Evolutionary conservation across 2,888 invertebrate genomes (phyloP), one percentile per base, ranked within the genome.

Genomic region (Acanthopleura granulata): DNA sequence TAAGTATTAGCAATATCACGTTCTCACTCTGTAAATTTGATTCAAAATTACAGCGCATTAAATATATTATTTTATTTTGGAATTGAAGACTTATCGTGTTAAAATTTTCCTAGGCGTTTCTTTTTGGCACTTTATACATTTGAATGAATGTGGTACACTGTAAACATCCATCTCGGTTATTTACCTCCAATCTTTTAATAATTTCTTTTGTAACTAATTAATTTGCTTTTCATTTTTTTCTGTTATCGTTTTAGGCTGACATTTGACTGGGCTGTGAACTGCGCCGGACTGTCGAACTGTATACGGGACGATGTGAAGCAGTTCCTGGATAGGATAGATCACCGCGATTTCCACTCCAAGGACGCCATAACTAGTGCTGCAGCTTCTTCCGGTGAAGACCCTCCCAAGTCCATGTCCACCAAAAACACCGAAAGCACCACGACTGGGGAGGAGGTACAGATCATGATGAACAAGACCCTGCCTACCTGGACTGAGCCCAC

Each of bases 241-340:
- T 40, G 1, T 6, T 71, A 4, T 71, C n/a, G 69, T 75, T 76
- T n/a, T 76, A 80, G 80, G 51, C 29, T 80, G 72, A 73, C 61
- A 29, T 78, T 80, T 50, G 74, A 77, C 49, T 80, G 80, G 80
- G 74, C 77, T 0, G 73, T 77, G 0, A 74, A 70, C 29, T 80
- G 80, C 49, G 76, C 66, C 61, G 66, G 25, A 6, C 25, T 66
- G 22, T 66, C 66, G 66, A 66, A 66, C 29, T 66, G 66, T 66
- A 27, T 66, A 22, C 18, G 66, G 25, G 25, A 66, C 22, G 66
- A 66, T 66, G 66, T 66, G 25, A 66, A 25, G 25, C 66, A 66
- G 25, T 27, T 66, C 14, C 25, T 66, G 9, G 66, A 66, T 27
- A 1, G 29, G 16, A 16, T 66, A 15, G 66, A 66, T 14, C 3